phyloP scores from a whole-genome alignment of 2,888 invertebrate species.

The Aporophyla lueneburgensis region DNA sequence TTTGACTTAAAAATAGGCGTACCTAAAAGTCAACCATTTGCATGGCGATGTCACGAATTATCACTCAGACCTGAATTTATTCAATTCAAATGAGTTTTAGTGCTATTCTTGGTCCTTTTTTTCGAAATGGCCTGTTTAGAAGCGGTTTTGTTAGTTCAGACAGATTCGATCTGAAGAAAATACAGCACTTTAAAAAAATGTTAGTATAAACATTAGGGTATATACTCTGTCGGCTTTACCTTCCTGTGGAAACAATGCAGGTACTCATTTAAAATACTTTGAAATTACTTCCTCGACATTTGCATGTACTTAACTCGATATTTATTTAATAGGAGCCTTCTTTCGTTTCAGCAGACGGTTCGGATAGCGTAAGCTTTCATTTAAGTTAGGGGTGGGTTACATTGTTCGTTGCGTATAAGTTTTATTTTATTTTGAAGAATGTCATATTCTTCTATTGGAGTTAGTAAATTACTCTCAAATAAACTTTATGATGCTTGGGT shows the following conservation, averaged over 20 bases:
- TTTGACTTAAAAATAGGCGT: too few species aligned
- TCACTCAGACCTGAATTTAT: neutral
- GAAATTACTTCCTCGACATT: constrained; percentile 59
- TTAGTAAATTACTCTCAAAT: too few species aligned
- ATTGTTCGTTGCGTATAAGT: constrained; percentile 3
- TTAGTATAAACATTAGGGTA: constrained; percentile 2
- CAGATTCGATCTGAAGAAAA: constrained; percentile 6
- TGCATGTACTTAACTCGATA: constrained; percentile 63
- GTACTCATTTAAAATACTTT: constrained; percentile 50
- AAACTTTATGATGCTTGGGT: too few species aligned
- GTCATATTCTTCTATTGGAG: too few species aligned
- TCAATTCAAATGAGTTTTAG: neutral
- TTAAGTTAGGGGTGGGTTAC: constrained; percentile 45
- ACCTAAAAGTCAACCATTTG: too few species aligned
- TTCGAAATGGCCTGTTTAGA: neutral
- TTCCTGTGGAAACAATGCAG: constrained; percentile 33
- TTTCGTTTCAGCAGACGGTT: constrained; percentile 41
- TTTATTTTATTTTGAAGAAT: neutral
- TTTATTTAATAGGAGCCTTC: constrained; percentile 61
- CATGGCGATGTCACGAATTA: too few species aligned
- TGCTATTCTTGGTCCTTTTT: neutral
- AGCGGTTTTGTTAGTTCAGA: constrained; percentile 1
- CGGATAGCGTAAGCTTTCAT: constrained; percentile 45
- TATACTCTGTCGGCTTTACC: constrained; percentile 1
- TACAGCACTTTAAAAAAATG: constrained; percentile 21